phyloP scores from a whole-genome alignment of 2,888 invertebrate genomes.

The Hecatera dysodea region DNA sequence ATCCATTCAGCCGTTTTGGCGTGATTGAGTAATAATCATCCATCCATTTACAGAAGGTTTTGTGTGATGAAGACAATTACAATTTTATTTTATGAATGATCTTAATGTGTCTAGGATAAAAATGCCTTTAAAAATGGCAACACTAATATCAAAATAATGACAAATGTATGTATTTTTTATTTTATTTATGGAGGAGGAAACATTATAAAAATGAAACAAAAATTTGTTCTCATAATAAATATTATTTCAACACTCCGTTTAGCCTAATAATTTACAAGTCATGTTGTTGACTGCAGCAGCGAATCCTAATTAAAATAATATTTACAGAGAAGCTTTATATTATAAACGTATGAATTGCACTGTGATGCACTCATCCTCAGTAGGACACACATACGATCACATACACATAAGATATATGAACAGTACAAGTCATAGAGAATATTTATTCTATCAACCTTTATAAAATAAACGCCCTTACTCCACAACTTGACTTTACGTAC shows the following conservation, averaged over 20 bases:
- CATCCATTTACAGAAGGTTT: too few relatives aligned
- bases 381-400: slow-evolving; percentile 47
- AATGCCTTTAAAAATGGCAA: too few relatives aligned
- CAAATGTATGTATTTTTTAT: not conserved
- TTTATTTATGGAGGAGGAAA: not conserved
- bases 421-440: slow-evolving; percentile 73
- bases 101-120: too few relatives aligned
- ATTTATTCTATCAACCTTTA: slow-evolving; percentile 72
- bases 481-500: slow-evolving; percentile 73
- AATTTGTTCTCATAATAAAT: slow-evolving; percentile 85
- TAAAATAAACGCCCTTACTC: slow-evolving; percentile 77
- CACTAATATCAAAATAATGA: not conserved
- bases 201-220: slow-evolving; percentile 72
- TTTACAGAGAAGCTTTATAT: slow-evolving; percentile 84
- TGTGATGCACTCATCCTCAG: slow-evolving; percentile 53
- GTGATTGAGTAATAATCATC: too few relatives aligned
- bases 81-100: too few relatives aligned
- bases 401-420: slow-evolving; percentile 51
- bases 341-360: slow-evolving; percentile 74
- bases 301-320: slow-evolving; percentile 86
- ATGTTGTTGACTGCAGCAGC: slow-evolving; percentile 72
- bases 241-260: slow-evolving; percentile 87
- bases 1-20: too few relatives aligned
- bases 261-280: slow-evolving; percentile 80
- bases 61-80: too few relatives aligned